A percentile compares a stretch with the other conserved stretches of the same genome.
These are phyloP conservation scores for Chlorospingus semifuscus DNA, from an alignment of 2,797 vertebrate species.

Conservation along the genomic window DNA sequence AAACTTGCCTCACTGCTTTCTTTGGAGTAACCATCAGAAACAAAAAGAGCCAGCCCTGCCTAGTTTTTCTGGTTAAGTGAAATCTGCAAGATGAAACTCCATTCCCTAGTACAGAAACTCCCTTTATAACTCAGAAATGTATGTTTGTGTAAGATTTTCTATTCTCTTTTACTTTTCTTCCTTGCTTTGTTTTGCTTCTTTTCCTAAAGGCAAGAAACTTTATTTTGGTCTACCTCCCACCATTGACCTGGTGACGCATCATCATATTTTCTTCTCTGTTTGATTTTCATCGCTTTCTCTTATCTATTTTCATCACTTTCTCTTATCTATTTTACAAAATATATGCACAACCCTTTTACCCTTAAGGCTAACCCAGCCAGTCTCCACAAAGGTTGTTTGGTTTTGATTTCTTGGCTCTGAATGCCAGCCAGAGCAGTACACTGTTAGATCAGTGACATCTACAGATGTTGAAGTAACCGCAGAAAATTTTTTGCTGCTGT, in stretches of 20 bases:
- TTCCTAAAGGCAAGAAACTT: not conserved
- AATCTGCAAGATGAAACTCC: not conserved
- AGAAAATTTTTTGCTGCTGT: not conserved
- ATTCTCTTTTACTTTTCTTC: not conserved
- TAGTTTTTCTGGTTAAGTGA: slow-evolving; percentile 21
- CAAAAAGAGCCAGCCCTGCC: not conserved
- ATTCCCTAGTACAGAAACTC: not conserved
- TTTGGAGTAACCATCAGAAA: not conserved
- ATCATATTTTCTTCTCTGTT: not conserved
- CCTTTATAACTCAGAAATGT: not conserved
- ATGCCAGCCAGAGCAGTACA: not conserved
- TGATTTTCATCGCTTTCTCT: not conserved
- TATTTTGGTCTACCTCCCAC: not conserved
- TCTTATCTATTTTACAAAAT: not conserved
- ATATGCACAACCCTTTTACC: not conserved
- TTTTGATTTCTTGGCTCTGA: not conserved
- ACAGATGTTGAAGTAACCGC: not conserved
- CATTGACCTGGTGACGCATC: not conserved
- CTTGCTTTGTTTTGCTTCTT: not conserved
- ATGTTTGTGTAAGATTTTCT: not conserved
- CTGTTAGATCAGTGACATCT: not conserved
- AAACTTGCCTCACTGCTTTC: not conserved
- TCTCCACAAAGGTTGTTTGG: not conserved
- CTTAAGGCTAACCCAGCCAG: not conserved
- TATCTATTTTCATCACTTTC: not conserved